These are phyloP conservation scores for Pollenia labialis DNA, from an alignment of 2,888 invertebrate genomes.

Conservation along the genomic window DNA sequence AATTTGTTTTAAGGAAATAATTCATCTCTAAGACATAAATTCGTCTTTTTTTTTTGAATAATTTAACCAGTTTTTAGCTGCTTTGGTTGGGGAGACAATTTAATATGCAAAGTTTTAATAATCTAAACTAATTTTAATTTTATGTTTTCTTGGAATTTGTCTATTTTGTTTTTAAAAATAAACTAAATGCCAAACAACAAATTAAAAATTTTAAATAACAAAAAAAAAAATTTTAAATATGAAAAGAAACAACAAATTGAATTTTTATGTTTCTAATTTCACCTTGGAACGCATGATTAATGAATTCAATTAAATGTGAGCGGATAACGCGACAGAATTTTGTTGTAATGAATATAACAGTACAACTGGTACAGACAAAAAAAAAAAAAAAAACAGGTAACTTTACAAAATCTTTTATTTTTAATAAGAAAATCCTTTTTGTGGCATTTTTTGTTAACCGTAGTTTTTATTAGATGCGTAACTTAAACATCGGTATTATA, in stretches of 20 bases:
- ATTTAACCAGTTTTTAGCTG: conserved; percentile 18
- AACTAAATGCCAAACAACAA: conserved; percentile 3
- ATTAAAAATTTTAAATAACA: not conserved
- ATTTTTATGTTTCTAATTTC: conserved; percentile 25
- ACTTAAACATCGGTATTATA: too few species aligned
- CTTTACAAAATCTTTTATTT: too few species aligned
- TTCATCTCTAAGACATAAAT: not conserved
- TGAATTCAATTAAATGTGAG: conserved; percentile 30
- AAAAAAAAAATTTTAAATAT: conserved; percentile 18
- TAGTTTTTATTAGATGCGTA: too few species aligned
- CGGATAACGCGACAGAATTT: not conserved
- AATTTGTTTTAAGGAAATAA: conserved; percentile 12
- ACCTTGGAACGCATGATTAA: conserved; percentile 56
- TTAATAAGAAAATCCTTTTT: too few species aligned
- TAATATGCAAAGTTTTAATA: not conserved
- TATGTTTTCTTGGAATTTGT: not conserved
- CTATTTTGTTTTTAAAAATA: conserved; percentile 18
- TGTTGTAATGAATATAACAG: not conserved
- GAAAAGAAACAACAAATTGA: conserved; percentile 6
- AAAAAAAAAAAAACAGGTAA: too few species aligned
- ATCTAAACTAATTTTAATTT: conserved; percentile 4
- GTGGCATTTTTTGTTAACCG: too few species aligned
- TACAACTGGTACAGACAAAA: too few species aligned
- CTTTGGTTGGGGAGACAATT: not conserved
- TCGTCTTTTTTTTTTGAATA: not conserved